A percentile compares a stretch with the other conserved stretches of the same genome.
Conservation (phyloP, 2,797 vertebrate species). For the Allochrocebus solatus region DNA sequence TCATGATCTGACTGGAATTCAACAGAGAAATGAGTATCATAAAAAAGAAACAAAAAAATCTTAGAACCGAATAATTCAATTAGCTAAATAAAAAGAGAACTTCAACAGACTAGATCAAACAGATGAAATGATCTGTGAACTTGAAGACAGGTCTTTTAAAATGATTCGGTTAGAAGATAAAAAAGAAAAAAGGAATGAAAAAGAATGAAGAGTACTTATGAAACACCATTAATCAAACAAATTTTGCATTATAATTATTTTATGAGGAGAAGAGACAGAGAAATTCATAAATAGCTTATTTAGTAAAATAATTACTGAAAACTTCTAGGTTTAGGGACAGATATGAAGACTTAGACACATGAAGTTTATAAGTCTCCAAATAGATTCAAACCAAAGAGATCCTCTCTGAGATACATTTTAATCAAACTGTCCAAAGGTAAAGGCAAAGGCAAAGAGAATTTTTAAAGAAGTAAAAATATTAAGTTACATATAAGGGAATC, state of each 20-base stretch:
- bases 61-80: not conserved
- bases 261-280: not conserved
- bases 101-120: not conserved
- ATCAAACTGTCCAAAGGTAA: not conserved
- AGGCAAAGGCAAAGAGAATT: not conserved
- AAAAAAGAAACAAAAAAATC: not conserved
- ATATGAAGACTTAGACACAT: not conserved
- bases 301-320: not conserved
- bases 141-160: not conserved
- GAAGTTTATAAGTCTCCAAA: not conserved
- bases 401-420: not conserved
- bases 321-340: not conserved
- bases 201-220: not conserved
- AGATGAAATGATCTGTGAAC: not conserved
- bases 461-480: not conserved
- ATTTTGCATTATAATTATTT: not conserved
- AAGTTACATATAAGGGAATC: not conserved
- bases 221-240: not conserved
- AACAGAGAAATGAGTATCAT: not conserved
- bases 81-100: not conserved
- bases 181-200: not conserved
- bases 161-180: not conserved
- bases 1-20: not conserved
- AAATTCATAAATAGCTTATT: not conserved
- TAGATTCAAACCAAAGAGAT: not conserved